Conservation (phyloP, 2,113 vertebrate species). For the Gnathonemus longibarbis region DNA sequence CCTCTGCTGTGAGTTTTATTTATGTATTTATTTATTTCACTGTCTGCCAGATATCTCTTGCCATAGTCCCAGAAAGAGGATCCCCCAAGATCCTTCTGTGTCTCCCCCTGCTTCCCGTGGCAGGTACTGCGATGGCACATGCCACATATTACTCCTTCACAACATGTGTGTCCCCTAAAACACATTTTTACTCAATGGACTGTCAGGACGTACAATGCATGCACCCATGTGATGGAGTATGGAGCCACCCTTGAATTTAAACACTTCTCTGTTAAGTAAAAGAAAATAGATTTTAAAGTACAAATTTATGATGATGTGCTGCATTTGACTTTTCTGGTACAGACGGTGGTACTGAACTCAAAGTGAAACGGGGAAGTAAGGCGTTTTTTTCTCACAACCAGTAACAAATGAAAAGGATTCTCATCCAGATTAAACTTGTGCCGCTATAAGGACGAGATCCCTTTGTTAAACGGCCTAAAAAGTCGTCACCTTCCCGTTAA, state of each 20-base stretch:
- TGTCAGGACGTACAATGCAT: not conserved
- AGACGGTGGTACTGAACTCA: not conserved
- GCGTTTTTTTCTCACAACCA: not conserved
- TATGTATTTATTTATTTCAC: constrained; percentile 74
- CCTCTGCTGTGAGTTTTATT: constrained; percentile 53
- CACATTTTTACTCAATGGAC: not conserved
- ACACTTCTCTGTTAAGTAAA: not conserved
- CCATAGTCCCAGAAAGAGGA: constrained; percentile 18
- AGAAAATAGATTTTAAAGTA: not conserved
- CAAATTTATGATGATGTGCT: not conserved
- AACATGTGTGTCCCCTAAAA: not conserved
- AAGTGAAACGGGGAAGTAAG: not conserved
- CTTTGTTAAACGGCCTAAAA: not conserved
- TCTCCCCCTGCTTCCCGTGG: not conserved
- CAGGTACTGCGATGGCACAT: not conserved
- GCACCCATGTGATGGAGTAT: not conserved
- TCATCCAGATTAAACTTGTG: not conserved
- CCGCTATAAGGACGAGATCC: not conserved
- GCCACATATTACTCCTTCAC: not conserved
- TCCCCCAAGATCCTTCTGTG: constrained; percentile 23
- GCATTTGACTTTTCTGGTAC: constrained; percentile 1
- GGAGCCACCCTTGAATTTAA: not conserved
- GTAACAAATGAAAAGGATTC: not conserved
- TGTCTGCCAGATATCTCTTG: constrained; percentile 28
- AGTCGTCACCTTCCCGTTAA: not conserved